Conservation (phyloP, 2,888 invertebrate genomes). For the Acanthosepion pharaonis region DNA sequence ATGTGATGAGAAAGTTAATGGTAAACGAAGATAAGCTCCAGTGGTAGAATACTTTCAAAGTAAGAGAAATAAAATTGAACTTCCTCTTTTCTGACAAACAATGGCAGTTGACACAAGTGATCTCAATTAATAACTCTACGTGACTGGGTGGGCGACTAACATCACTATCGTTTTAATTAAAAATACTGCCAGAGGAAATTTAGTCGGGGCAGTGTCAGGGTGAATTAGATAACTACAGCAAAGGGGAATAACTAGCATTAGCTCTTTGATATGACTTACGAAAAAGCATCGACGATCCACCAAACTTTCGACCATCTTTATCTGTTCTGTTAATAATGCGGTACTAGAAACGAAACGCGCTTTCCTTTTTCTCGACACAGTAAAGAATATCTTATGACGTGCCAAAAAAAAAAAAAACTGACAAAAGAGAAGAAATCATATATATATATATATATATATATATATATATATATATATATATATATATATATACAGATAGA, state of each 20-base stretch:
- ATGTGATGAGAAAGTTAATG: neutral
- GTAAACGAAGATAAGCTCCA: neutral
- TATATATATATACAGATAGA: no score
- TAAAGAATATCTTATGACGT: no score
- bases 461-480: no score
- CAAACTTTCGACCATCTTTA: no score
- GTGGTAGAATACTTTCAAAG: neutral
- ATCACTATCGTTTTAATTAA: neutral
- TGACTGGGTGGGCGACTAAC: constrained; percentile 21
- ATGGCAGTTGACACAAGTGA: constrained; percentile 33
- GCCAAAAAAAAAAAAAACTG: no score
- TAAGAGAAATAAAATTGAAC: neutral
- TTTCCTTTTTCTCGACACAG: no score
- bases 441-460: no score
- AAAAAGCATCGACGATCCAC: no score
- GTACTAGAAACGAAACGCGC: no score
- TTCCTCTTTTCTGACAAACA: neutral
- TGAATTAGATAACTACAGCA: neutral
- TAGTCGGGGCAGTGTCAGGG: neutral
- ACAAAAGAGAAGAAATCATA: no score
- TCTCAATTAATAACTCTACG: neutral
- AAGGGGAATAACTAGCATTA: neutral
- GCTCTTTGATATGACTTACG: neutral
- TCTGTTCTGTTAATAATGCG: no score
- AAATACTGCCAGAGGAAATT: neutral